A percentile compares a stretch with the other conserved stretches of the same genome.
These are phyloP conservation scores for Volucella inanis DNA, from an alignment of 2,888 invertebrate species.

Conservation along the genomic window DNA sequence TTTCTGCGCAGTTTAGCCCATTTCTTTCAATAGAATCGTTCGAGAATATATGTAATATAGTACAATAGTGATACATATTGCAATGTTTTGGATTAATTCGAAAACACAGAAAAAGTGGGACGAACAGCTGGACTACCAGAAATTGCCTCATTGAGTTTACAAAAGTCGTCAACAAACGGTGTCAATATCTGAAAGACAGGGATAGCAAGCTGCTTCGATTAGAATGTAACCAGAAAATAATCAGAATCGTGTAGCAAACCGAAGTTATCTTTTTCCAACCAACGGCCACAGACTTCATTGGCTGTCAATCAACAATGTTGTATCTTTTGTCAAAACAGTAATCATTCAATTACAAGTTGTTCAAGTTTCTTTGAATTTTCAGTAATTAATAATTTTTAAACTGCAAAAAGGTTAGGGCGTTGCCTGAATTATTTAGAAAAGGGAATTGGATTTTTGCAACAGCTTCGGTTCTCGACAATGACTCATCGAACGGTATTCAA, in stretches of 20 bases:
- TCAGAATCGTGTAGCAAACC: background rate
- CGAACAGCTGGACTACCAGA: conserved; percentile 44
- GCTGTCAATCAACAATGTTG: conserved; percentile 10
- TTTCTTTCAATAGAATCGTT: no score
- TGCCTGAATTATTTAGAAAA: conserved; percentile 33
- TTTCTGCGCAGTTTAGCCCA: background rate
- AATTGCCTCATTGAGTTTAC: conserved; percentile 41
- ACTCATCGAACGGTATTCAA: no score
- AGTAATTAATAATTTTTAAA: conserved; percentile 16
- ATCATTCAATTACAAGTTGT: conserved; percentile 27
- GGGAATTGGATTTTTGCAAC: conserved; percentile 10
- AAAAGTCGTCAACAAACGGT: conserved; percentile 37
- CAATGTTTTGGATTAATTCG: conserved; percentile 56
- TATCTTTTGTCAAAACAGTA: conserved; percentile 2
- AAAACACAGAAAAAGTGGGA: conserved; percentile 60
- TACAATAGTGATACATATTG: conserved; percentile 41
- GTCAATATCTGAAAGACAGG: conserved; percentile 52
- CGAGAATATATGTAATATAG: conserved; percentile 12
- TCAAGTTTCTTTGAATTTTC: conserved; percentile 3
- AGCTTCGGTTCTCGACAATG: no score
- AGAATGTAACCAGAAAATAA: no score
- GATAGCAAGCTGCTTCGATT: background rate
- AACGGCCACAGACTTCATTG: conserved; percentile 10
- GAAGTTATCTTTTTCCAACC: background rate
- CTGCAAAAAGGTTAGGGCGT: conserved; percentile 17